Percentiles rank a stretch among this genome's conserved stretches.
phyloP scores from a whole-genome alignment of 2,797 vertebrate genomes.

The Enteromius unitaeniatus region DNA sequence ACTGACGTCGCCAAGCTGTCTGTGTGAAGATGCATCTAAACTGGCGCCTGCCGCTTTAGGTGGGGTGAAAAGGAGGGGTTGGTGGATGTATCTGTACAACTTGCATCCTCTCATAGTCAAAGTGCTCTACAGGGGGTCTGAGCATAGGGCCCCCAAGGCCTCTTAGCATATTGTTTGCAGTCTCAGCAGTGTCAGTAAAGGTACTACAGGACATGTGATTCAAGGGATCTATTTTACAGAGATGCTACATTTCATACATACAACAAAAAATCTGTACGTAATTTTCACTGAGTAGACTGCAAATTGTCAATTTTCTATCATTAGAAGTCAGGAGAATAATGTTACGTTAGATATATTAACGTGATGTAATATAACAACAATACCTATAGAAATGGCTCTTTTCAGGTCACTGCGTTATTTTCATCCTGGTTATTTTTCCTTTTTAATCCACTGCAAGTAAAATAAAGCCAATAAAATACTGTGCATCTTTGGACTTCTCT shows the following conservation, averaged over 20 bases:
- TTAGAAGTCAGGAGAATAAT: neutral
- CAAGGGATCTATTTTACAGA: constrained; percentile 4
- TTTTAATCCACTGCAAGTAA: too few species aligned
- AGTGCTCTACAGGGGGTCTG: constrained; percentile 69
- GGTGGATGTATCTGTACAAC: constrained; percentile 75
- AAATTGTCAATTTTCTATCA: neutral
- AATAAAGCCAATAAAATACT: too few species aligned
- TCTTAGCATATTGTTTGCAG: constrained; percentile 42
- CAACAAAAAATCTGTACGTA: neutral
- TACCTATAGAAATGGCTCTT: neutral
- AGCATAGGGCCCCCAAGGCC: constrained; percentile 55
- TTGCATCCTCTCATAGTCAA: constrained; percentile 87
- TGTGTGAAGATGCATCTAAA: constrained; percentile 85
- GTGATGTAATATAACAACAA: neutral
- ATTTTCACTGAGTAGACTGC: neutral
- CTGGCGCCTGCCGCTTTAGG: constrained; percentile 79
- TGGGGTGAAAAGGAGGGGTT: constrained; percentile 47
- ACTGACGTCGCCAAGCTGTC: constrained; percentile 87
- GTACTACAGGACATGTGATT: neutral
- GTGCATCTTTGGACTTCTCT: too few species aligned
- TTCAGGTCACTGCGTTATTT: too few species aligned
- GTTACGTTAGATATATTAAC: neutral
- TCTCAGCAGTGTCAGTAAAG: constrained; percentile 28
- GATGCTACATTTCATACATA: neutral
- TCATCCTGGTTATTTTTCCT: neutral